A percentile compares a stretch with the other conserved stretches of the same genome.
phyloP scores from a whole-genome alignment of 2,113 vertebrate genomes.

The Alces alces region DNA sequence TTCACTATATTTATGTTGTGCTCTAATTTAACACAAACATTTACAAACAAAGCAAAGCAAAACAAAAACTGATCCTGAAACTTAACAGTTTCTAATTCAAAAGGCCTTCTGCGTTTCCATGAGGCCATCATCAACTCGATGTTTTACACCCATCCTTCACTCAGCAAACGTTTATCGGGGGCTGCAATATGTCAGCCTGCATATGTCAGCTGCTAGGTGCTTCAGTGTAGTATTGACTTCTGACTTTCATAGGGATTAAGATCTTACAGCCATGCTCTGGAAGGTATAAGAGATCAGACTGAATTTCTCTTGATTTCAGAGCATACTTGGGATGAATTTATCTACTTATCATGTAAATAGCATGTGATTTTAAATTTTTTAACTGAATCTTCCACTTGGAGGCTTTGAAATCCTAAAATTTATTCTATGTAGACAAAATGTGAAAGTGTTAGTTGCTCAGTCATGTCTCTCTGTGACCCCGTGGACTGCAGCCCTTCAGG shows the following conservation, averaged over 20 bases:
- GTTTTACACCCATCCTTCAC: not conserved
- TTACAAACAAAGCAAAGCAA: not conserved
- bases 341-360: not conserved
- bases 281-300: not conserved
- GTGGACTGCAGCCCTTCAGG: not conserved
- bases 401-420: not conserved
- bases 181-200: fast-evolving
- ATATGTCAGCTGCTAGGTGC: fast-evolving
- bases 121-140: fast-evolving
- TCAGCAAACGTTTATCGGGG: not conserved
- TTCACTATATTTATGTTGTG: not conserved
- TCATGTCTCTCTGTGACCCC: not conserved
- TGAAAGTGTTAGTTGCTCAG: not conserved
- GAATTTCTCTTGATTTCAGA: not conserved
- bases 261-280: not conserved
- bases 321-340: not conserved
- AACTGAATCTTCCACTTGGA: not conserved
- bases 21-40: not conserved
- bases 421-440: not conserved
- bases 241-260: not conserved
- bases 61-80: not conserved
- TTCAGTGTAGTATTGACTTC: not conserved
- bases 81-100: not conserved
- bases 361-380: not conserved
- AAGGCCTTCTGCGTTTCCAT: not conserved